Evolutionary conservation across 2,797 vertebrate species (phyloP).

Genomic region (Anableps anableps): DNA sequence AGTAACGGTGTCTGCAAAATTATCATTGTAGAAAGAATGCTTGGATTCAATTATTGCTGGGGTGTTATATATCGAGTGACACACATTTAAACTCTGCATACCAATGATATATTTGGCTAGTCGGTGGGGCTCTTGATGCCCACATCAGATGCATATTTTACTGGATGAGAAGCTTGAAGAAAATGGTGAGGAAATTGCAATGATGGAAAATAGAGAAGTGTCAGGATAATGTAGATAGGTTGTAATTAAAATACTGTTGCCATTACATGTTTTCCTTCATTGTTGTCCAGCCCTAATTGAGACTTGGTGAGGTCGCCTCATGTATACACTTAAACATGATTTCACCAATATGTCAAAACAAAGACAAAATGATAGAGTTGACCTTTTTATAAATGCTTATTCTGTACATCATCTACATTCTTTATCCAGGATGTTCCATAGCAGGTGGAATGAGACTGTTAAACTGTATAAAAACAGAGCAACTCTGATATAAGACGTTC

Average conservation of each 20-base stretch:
- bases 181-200: not conserved
- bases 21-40: not conserved
- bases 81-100: not conserved
- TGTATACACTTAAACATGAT: not conserved
- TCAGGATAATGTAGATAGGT: not conserved
- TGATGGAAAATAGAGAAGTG: not conserved
- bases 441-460: not conserved
- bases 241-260: not conserved
- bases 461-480: not conserved
- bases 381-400: not conserved
- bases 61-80: not conserved
- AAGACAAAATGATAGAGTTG: not conserved
- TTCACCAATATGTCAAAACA: not conserved
- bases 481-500: not conserved
- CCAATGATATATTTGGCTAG: not conserved
- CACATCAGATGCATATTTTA: not conserved
- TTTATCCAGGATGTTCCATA: not conserved
- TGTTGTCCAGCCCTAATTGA: not conserved
- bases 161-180: not conserved
- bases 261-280: no score
- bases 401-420: not conserved
- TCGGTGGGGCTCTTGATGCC: not conserved
- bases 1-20: not conserved
- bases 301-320: not conserved
- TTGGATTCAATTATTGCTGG: not conserved